Evolutionary conservation across 1,140 invertebrate genomes (phyloP).

Genomic region (Drosophila varians): DNA sequence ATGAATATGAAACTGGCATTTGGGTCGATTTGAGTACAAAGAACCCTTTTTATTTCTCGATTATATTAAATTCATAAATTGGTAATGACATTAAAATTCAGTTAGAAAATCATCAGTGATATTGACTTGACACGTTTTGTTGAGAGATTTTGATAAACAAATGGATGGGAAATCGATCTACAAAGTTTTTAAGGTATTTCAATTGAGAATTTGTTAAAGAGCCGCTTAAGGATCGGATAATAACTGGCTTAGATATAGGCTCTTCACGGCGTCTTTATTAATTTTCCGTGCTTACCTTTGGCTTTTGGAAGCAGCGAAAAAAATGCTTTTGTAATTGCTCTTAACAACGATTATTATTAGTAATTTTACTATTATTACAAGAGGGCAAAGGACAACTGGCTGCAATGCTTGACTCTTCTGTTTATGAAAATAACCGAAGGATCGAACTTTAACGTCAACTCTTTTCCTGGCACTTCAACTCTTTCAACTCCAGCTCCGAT

Average conservation of each 20-base stretch:
- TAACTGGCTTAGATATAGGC: too few relatives aligned
- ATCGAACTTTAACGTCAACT: slow-evolving; percentile 1
- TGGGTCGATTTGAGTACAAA: not conserved
- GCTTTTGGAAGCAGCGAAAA: not conserved
- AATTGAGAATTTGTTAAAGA: too few relatives aligned
- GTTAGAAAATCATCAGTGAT: not conserved
- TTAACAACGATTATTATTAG: slow-evolving; percentile 1
- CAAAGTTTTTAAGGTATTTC: too few relatives aligned
- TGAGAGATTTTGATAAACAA: too few relatives aligned
- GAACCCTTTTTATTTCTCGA: not conserved
- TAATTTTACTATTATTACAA: not conserved
- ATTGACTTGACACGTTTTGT: too few relatives aligned
- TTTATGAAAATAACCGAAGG: not conserved
- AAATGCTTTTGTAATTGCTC: slow-evolving; percentile 38
- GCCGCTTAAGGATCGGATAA: too few relatives aligned
- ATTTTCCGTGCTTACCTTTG: too few relatives aligned
- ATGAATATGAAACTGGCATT: slow-evolving; percentile 12
- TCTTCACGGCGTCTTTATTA: too few relatives aligned
- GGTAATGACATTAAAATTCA: not conserved
- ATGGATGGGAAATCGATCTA: too few relatives aligned
- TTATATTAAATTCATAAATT: not conserved
- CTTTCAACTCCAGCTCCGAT: slow-evolving; percentile 2
- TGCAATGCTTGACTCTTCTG: slow-evolving; percentile 58
- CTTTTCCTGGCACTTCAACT: slow-evolving; percentile 18
- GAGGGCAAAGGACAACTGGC: slow-evolving; percentile 27